Base-by-base conservation (phyloP, 2,888 invertebrate genomes). In the Phytoseiulus persimilis region DNA sequence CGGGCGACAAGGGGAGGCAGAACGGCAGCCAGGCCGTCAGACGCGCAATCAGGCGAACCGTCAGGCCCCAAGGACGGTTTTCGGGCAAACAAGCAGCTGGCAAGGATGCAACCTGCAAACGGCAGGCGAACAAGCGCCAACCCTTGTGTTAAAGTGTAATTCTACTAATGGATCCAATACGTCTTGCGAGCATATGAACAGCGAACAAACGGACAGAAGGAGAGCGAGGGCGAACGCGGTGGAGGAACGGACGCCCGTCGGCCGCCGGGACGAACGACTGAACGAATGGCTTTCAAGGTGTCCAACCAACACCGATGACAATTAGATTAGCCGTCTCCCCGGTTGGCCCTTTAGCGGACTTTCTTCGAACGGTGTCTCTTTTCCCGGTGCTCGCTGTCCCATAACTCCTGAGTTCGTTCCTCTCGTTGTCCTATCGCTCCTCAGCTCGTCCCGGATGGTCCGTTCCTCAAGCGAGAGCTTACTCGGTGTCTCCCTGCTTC, bases 131-230 rank as follows among this genome's bases (percentile, higher is more conserved):
- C 65, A 23, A 28, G 65, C 65, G 28, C 14, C 65, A 65, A 18
- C 65, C 65, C 65, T 65, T 65, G 18, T 65, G 65, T 65, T 87
- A 18, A 87, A 87, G 45, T 87, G 87, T 87, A 87, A 87, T 87
- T 87, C 45, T 28, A 45, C 87, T 87, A 87, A 87, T 87, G 87
- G 87, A 87, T 87, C 65, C 65, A 65, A 65, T 65, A 65, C 65
- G 65, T 65, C 65, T 65, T 65, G 65, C 65, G 65, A 65, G 65
- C 65, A 65, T 65, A 65, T 65, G 65, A 65, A 65, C 65, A 65
- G 65, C 65, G 28, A 65, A 65, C 65, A 65, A 65, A 65, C 65
- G 65, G 65, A 65, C 46, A 14, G 14, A 46, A 6, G 46, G 46
- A 46, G 14, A 46, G 46, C 65, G 65, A 28, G 18, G 9, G 28